Evolutionary conservation across 2,113 vertebrate species (phyloP).

Genomic region (Propithecus coquereli): DNA sequence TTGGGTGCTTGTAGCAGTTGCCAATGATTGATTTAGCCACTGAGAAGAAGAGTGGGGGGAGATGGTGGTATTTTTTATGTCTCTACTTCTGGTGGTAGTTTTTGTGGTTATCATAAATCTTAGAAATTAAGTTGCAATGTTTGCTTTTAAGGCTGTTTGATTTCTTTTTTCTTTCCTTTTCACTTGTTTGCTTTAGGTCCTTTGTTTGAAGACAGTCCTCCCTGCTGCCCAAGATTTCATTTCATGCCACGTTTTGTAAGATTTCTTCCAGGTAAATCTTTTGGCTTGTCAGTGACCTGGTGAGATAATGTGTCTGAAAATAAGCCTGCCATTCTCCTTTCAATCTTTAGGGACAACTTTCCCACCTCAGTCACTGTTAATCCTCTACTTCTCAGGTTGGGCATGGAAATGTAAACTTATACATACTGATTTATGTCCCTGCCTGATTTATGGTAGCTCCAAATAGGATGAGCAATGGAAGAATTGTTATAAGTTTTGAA

Average conservation of each 20-base stretch:
- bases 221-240: constrained; percentile 93
- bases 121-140: constrained; percentile 20
- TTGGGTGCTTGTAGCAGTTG: neutral
- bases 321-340: constrained; percentile 15
- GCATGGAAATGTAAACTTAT: constrained; percentile 9
- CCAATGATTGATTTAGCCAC: neutral
- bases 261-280: constrained; percentile 93
- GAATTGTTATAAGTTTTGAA: constrained; percentile 34
- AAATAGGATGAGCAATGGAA: neutral
- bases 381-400: neutral
- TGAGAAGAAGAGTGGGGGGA: neutral
- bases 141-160: neutral
- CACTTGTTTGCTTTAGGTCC: constrained; percentile 85
- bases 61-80: neutral
- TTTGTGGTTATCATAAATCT: constrained; percentile 24
- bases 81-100: neutral
- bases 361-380: neutral
- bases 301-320: constrained; percentile 33
- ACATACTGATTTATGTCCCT: neutral
- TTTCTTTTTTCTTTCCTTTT: constrained; percentile 21
- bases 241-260: constrained; percentile 98
- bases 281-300: constrained; percentile 41
- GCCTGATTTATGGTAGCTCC: neutral
- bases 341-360: neutral
- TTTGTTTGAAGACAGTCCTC: constrained; percentile 82